These are phyloP conservation scores for Caenorhabditis drosophilae DNA, from an alignment of 2,888 invertebrate species.

Conservation along the genomic window DNA sequence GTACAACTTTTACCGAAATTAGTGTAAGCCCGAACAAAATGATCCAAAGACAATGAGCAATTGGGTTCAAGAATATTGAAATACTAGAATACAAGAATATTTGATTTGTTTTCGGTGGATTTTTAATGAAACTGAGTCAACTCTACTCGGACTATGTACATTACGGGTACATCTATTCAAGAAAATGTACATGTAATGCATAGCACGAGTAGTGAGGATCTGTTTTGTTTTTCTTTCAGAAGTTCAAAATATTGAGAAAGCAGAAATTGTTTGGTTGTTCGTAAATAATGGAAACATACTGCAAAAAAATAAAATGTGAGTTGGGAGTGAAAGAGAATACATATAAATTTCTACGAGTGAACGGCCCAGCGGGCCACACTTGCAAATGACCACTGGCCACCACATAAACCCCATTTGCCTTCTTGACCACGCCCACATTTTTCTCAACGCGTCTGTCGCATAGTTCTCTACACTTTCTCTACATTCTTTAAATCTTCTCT, in stretches of 20 bases:
- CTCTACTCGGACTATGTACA: not conserved
- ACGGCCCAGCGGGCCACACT: conserved; percentile 3
- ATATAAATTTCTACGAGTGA: not conserved
- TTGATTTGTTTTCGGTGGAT: not conserved
- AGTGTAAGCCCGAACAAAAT: conserved; percentile 25
- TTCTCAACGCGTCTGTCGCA: not conserved
- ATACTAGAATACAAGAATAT: not conserved
- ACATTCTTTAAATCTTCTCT: too few species aligned
- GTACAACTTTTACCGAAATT: conserved; percentile 12
- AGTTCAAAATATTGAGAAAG: too few species aligned
- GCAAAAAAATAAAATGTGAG: not conserved
- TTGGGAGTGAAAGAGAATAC: not conserved
- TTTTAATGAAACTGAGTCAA: too few species aligned
- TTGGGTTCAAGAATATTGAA: not conserved
- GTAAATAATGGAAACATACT: not conserved
- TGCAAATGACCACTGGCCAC: conserved; percentile 7
- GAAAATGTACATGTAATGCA: conserved; percentile 1
- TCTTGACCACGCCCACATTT: conserved; percentile 3
- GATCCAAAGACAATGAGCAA: conserved; percentile 8
- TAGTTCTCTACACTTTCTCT: not conserved
- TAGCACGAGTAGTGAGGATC: not conserved
- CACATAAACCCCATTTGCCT: too few species aligned
- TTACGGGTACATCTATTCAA: conserved; percentile 10
- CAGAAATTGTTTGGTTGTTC: too few species aligned
- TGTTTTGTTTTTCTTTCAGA: too few species aligned